phyloP scores from a whole-genome alignment of 2,888 invertebrate species.

The Erebia ligea region DNA sequence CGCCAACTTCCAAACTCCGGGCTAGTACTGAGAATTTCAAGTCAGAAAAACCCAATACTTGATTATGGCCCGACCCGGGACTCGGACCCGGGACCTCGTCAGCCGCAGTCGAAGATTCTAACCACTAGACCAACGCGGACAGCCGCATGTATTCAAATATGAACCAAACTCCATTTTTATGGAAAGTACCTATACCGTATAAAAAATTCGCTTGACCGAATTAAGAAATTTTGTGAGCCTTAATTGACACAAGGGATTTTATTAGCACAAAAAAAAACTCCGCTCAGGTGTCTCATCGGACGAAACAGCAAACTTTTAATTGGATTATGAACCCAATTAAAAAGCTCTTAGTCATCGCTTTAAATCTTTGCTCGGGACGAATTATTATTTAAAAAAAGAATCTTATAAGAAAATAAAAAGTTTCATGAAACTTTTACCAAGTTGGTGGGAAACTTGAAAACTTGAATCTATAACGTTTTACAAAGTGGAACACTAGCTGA shows the following conservation, averaged over 20 bases:
- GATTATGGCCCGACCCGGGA: too few relatives aligned
- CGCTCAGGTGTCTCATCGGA: slow-evolving; percentile 24
- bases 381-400: slow-evolving; percentile 35
- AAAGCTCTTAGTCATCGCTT: slow-evolving; percentile 24
- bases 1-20: too few relatives aligned
- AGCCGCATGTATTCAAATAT: too few relatives aligned
- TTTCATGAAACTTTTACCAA: slow-evolving; percentile 24
- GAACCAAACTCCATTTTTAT: too few relatives aligned
- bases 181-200: too few relatives aligned
- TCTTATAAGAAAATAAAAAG: slow-evolving; percentile 37
- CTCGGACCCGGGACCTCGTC: too few relatives aligned
- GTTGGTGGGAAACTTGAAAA: slow-evolving; percentile 34
- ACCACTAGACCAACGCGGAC: too few relatives aligned
- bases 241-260: not conserved
- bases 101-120: too few relatives aligned
- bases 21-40: too few relatives aligned
- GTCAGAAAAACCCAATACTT: too few relatives aligned
- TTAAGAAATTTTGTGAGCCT: not conserved
- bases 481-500: slow-evolving; percentile 34
- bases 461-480: slow-evolving; percentile 36
- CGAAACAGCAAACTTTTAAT: slow-evolving; percentile 27
- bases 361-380: slow-evolving; percentile 24
- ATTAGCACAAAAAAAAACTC: slow-evolving; percentile 15
- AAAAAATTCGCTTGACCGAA: not conserved
- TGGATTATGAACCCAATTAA: slow-evolving; percentile 37